Evolutionary conservation across 2,797 vertebrate species (phyloP), one percentile per base, ranked within the genome.

Genomic region (Rhinophrynus dorsalis): DNA sequence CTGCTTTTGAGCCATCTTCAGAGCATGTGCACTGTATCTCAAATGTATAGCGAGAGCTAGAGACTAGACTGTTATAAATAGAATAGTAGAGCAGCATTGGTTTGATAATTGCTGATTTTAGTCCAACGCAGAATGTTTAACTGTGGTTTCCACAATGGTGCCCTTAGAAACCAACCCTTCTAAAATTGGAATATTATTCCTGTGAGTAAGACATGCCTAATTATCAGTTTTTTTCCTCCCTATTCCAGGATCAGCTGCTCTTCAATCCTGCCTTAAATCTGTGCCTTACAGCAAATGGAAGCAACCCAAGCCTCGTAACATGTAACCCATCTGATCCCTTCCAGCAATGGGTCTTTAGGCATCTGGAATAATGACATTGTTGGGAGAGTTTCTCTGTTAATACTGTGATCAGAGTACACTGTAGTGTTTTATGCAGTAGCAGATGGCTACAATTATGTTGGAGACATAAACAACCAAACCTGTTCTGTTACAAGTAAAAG

Each of bases 331-430:
- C 84, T n/a, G 96, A 99, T 84, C 79, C 75, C 78, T 93, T 89
- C 85, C 97, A 99, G 83, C 93, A 91, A 78, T 99, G 97, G 97
- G 78, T 88, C 66, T 97, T 98, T 78, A 75, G 84, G 82, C 94
- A 89, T 93, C 85, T 84, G 0, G 23, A 79, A 75, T 90, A 83
- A 88, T 48, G 77, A 17, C 13, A 9, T 12, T 1, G 3, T 29
- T 13, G 6, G 47, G 26, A 62, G 70, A 65, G 66, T 57, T 62
- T 74, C 72, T 60, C 78, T 73, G 83, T 82, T 66, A 78, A 80
- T 82, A 85, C 77, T 85, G 79, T 81, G 77, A 83, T 78, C 68
- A 78, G 63, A 60, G 38, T 15, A 76, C 79, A 83, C 78, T 81
- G 74, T 75, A 76, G 72, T 79, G 80, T 77, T 83, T 81, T 79